Evolutionary conservation across 2,888 invertebrate genomes (phyloP).

Genomic region (Sarcophaga rosellei): DNA sequence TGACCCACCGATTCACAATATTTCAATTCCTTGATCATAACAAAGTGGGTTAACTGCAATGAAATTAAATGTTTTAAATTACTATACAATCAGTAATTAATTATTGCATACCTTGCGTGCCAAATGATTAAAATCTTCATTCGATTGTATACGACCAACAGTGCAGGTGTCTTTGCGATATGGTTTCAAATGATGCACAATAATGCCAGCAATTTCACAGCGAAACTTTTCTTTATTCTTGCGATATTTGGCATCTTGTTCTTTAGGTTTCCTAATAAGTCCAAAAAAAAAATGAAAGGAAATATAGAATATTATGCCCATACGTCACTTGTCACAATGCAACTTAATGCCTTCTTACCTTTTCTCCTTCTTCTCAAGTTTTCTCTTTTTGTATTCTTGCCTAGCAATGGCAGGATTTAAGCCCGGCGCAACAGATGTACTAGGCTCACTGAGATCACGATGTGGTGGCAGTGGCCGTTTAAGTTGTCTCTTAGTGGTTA

Average conservation of each 20-base stretch:
- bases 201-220: conserved; percentile 89
- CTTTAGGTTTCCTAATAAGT: conserved; percentile 71
- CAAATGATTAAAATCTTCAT: conserved; percentile 96
- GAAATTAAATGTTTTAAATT: not conserved
- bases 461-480: conserved; percentile 73
- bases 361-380: conserved; percentile 73
- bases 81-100: not conserved
- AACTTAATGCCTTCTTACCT: conserved; percentile 68
- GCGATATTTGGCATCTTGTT: conserved; percentile 83
- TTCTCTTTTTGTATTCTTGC: conserved; percentile 73
- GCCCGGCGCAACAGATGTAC: conserved; percentile 62
- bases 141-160: conserved; percentile 91
- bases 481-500: conserved; percentile 73
- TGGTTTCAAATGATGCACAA: conserved; percentile 93
- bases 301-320: not conserved
- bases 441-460: conserved; percentile 67
- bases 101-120: conserved; percentile 89
- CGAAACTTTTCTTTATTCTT: conserved; percentile 94
- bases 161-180: conserved; percentile 93
- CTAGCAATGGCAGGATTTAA: conserved; percentile 50
- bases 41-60: conserved; percentile 94
- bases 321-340: not conserved
- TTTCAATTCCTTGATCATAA: conserved; percentile 96
- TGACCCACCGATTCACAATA: conserved; percentile 87
- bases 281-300: not conserved